Conservation (phyloP, 2,797 vertebrate genomes). For the Myotis daubentonii region DNA sequence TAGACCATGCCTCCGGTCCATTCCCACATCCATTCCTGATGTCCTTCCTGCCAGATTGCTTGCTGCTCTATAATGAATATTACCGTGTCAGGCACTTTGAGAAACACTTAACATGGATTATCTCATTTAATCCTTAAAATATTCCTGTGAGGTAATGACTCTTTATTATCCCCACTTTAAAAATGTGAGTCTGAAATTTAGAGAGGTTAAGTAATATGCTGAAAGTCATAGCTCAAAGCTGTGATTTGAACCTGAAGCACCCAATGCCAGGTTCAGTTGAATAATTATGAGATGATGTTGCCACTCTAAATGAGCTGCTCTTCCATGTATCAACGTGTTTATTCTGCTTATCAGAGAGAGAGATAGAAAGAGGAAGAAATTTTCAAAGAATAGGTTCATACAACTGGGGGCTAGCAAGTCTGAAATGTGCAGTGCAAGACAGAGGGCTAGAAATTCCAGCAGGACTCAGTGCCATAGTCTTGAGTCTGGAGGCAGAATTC, state of each 20-base stretch:
- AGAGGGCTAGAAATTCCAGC: background rate
- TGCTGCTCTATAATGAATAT: background rate
- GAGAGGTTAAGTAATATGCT: background rate
- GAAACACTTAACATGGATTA: background rate
- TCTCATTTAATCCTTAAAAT: background rate
- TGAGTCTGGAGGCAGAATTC: background rate
- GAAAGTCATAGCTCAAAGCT: background rate
- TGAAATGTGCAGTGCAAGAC: background rate
- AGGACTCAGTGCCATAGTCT: background rate
- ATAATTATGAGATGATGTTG: background rate
- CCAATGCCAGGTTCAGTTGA: background rate
- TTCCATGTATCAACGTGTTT: background rate
- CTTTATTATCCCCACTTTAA: background rate
- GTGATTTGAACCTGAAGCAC: background rate
- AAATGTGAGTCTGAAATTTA: background rate
- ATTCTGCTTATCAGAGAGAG: background rate
- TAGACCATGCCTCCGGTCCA: background rate
- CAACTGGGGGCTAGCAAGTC: background rate
- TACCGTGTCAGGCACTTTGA: background rate
- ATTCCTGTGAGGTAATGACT: background rate
- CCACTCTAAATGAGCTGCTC: background rate
- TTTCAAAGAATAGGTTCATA: background rate
- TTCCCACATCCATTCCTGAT: background rate
- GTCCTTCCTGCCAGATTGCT: background rate
- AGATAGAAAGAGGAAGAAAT: background rate